Evolutionary conservation across 1,140 invertebrate genomes (phyloP), one percentile per base, ranked within the genome.

Genomic region (Hestina assimilis): DNA sequence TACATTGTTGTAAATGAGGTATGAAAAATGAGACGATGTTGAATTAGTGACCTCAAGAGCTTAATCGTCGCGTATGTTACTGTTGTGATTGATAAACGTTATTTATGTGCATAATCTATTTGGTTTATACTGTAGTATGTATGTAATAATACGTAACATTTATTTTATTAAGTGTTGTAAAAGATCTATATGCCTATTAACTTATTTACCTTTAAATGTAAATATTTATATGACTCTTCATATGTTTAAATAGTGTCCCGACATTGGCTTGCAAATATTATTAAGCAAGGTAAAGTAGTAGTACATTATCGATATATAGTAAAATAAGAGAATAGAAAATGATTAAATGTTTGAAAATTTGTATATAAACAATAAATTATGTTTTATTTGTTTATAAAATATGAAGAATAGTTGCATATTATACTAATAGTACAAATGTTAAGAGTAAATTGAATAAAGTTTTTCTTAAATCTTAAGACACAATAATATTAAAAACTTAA

Each of bases 1-100:
- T 41, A 33, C 56, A 23, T 21, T 11, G 26, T 57, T 19, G 41
- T 29, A 42, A 57, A 29, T 24, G 26, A 23, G 17, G 7, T 24
- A 23, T 46, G 24, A 11, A 40, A 19, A 48, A 23, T 3, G 17
- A 31, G 50, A 41, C 50, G 12, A 46, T 59, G 17, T 23, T 51
- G 43, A 21, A 59, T 46, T 52, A 58, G 69, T 79, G 74, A 79
- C 73, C 67, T 79, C 64, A 74, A 63, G 75, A 76, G 73, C 73
- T 79, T 65, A 64, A 40, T 15, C 26, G n/a, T n/a, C n/a, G 45
- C 57, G 50, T 51, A 41, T 21, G 45, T 57, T 41, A 58, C 35
- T 52, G 40, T 42, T 55, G 33, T 60, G 41, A 55, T 57, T 58
- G 40, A 21, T 40, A 9, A 29, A 43, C 29, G 20, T 15, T 9